Percentiles rank a stretch among this genome's conserved stretches.
phyloP scores from a whole-genome alignment of 2,113 vertebrate species.

The Herpetotheres cachinnans region DNA sequence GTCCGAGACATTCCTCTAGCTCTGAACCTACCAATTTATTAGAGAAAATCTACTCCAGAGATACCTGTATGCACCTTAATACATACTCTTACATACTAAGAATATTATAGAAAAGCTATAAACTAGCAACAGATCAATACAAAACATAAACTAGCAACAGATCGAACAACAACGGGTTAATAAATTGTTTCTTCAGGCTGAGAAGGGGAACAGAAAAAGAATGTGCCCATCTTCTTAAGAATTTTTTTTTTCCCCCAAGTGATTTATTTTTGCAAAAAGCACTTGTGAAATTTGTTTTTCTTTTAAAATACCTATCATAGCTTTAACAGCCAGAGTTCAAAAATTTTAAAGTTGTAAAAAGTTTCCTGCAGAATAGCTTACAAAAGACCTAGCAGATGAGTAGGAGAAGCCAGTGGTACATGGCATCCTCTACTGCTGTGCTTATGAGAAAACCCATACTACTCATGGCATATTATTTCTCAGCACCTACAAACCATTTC shows the following conservation, averaged over 20 bases:
- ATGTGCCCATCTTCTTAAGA: not conserved
- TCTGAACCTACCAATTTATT: not conserved
- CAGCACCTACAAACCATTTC: not conserved
- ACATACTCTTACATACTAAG: not conserved
- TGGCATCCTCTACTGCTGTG: not conserved
- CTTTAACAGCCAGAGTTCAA: not conserved
- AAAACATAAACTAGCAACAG: not conserved
- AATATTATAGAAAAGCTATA: not conserved
- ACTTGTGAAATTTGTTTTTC: not conserved
- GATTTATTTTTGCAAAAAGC: not conserved
- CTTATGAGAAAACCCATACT: not conserved
- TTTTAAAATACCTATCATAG: not conserved
- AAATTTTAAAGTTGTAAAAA: not conserved
- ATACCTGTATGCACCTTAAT: not conserved
- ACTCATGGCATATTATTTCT: not conserved
- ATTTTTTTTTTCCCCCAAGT: not conserved
- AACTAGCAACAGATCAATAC: not conserved
- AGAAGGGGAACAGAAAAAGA: not conserved
- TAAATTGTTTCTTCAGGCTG: not conserved
- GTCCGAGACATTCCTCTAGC: not conserved
- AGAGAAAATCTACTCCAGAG: not conserved
- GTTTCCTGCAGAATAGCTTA: not conserved
- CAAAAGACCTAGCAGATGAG: not conserved
- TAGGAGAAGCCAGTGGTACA: not conserved
- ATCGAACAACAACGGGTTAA: not conserved